Percentiles rank a stretch among this genome's conserved stretches.
These are phyloP conservation scores for Rhagium mordax DNA, from an alignment of 2,888 invertebrate genomes.

Conservation along the genomic window DNA sequence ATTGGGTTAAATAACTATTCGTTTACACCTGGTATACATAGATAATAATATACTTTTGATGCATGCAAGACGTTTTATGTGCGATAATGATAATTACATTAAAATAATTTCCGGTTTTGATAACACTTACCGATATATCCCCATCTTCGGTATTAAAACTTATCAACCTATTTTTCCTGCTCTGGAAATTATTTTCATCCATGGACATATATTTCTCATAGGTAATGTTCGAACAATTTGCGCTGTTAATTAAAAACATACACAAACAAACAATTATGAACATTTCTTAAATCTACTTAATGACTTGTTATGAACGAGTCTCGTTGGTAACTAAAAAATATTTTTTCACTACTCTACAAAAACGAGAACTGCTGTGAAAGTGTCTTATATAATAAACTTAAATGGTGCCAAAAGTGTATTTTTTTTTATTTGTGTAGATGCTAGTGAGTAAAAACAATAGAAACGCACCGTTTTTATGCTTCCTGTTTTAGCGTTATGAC, in stretches of 20 bases:
- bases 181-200: constrained; percentile 42
- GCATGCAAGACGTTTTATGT: too few species aligned
- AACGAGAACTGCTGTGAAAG: constrained; percentile 14
- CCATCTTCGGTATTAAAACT: constrained; percentile 73
- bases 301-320: constrained; percentile 12
- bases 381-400: constrained; percentile 10
- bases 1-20: too few species aligned
- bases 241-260: constrained; percentile 18
- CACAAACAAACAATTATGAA: constrained; percentile 8
- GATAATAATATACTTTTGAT: too few species aligned
- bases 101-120: too few species aligned
- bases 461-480: background rate
- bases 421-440: background rate
- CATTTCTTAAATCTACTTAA: constrained; percentile 1
- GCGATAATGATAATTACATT: too few species aligned
- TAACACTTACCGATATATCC: constrained; percentile 73
- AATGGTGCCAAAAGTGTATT: background rate
- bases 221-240: constrained; percentile 63
- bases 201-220: constrained; percentile 56
- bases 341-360: background rate
- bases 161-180: constrained; percentile 69
- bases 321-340: constrained; percentile 1
- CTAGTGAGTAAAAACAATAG: constrained; percentile 22
- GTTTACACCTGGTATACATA: too few species aligned
- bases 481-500: background rate